Percentiles rank a stretch among this genome's conserved stretches.
phyloP scores from a whole-genome alignment of 2,888 invertebrate genomes.

The Meteorus colon region DNA sequence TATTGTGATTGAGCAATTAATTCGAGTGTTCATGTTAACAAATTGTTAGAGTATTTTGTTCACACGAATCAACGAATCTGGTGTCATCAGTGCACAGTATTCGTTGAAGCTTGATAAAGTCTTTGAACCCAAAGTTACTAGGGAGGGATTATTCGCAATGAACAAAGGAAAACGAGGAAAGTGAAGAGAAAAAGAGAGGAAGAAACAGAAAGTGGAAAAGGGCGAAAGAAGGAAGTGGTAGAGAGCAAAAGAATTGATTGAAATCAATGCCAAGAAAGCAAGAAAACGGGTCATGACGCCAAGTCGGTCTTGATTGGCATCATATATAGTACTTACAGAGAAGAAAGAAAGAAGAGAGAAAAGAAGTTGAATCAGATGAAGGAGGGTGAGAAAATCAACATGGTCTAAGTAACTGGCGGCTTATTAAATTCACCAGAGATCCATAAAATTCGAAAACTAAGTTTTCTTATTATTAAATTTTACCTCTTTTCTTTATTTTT shows the following conservation, averaged over 20 bases:
- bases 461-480: slow-evolving; percentile 9
- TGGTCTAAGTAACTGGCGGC: slow-evolving; percentile 31
- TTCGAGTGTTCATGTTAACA: slow-evolving; percentile 59
- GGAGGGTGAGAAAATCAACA: slow-evolving; percentile 27
- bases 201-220: not conserved
- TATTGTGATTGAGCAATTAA: slow-evolving; percentile 47
- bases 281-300: slow-evolving; percentile 34
- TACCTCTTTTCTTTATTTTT: not conserved
- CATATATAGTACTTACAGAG: slow-evolving; percentile 34
- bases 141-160: slow-evolving; percentile 34
- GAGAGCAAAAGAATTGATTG: slow-evolving; percentile 61
- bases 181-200: not conserved
- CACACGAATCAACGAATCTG: no score
- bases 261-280: slow-evolving; percentile 59
- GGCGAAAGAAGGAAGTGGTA: slow-evolving; percentile 15
- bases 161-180: slow-evolving; percentile 20
- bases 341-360: slow-evolving; percentile 41
- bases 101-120: slow-evolving; percentile 26
- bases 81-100: not conserved
- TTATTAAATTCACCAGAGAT: slow-evolving; percentile 36
- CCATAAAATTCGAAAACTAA: slow-evolving; percentile 15
- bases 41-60: slow-evolving; percentile 52
- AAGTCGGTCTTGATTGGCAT: slow-evolving; percentile 51
- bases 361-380: slow-evolving; percentile 19
- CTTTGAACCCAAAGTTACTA: slow-evolving; percentile 18